Evolutionary conservation across 1,140 invertebrate species (phyloP).

Genomic region (Ganaspis sp.): DNA sequence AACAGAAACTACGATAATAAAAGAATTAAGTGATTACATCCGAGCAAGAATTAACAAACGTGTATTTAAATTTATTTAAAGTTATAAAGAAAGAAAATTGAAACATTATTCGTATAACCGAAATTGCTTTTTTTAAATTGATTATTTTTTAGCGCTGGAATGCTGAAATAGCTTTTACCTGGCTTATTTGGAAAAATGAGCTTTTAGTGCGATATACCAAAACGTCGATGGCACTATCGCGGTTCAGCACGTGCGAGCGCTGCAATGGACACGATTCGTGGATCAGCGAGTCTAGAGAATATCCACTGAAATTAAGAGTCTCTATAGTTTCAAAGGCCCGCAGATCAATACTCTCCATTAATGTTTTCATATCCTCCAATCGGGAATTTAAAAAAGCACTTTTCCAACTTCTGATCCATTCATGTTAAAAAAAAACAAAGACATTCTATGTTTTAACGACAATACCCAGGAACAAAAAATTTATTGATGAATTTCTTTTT

Average conservation of each 20-base stretch:
- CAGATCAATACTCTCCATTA: conserved; percentile 54
- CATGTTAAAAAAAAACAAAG: neutral
- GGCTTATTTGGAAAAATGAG: neutral
- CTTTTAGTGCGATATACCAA: neutral
- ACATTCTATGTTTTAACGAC: no score
- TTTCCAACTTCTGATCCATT: neutral
- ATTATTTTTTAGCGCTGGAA: neutral
- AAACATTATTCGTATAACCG: no score
- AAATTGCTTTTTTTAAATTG: no score
- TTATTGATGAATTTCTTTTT: no score
- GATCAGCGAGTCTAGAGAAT: conserved; percentile 47
- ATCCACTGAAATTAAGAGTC: conserved; percentile 49
- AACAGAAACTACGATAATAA: no score
- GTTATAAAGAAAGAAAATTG: neutral
- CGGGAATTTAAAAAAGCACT: neutral
- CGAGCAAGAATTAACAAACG: no score
- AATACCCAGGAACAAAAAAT: no score
- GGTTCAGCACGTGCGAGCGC: conserved; percentile 8
- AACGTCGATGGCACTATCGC: conserved; percentile 24
- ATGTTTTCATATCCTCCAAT: conserved; percentile 40
- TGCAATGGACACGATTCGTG: conserved; percentile 42
- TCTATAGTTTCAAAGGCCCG: conserved; percentile 39
- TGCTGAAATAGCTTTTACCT: conserved; percentile 6
- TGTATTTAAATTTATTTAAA: neutral
- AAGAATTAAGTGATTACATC: no score